Percentiles rank a stretch among this genome's conserved stretches.
phyloP scores from a whole-genome alignment of 2,113 vertebrate genomes.

The Apodemus sylvaticus region DNA sequence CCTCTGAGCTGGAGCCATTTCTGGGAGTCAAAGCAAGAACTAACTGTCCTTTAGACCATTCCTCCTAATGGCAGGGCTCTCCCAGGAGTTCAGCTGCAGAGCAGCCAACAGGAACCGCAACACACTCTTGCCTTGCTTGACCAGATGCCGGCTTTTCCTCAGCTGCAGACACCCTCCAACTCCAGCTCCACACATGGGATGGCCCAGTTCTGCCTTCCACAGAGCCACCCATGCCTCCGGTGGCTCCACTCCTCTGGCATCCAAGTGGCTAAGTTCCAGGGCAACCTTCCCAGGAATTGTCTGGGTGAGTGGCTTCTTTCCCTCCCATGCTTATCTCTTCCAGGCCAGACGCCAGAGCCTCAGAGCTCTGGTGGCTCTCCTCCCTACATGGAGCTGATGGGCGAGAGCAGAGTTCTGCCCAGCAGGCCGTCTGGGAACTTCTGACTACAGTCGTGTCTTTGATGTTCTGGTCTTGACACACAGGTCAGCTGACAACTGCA shows the following conservation, averaged over 20 bases:
- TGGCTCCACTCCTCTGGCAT: background rate
- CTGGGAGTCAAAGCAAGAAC: background rate
- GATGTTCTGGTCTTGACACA: background rate
- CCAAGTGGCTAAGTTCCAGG: background rate
- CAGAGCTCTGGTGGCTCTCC: background rate
- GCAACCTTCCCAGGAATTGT: background rate
- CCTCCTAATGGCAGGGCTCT: background rate
- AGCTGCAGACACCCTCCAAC: background rate
- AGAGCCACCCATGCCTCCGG: background rate
- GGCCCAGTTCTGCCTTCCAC: background rate
- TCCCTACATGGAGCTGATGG: background rate
- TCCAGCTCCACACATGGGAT: background rate
- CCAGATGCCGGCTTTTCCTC: background rate
- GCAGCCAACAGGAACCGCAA: accelerated
- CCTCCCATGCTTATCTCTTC: background rate
- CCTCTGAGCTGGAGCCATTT: background rate
- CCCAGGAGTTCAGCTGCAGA: background rate
- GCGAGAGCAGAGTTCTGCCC: background rate
- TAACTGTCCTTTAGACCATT: background rate
- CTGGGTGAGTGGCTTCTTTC: background rate
- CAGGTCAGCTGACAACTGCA: background rate
- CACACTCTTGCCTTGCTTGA: too few relatives aligned
- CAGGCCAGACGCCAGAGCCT: background rate
- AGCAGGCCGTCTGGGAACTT: too few relatives aligned
- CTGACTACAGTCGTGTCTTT: background rate